Percentiles rank a stretch among this genome's conserved stretches.
These are phyloP conservation scores for Liodrosophila aerea DNA, from an alignment of 2,888 invertebrate species.

Conservation along the genomic window DNA sequence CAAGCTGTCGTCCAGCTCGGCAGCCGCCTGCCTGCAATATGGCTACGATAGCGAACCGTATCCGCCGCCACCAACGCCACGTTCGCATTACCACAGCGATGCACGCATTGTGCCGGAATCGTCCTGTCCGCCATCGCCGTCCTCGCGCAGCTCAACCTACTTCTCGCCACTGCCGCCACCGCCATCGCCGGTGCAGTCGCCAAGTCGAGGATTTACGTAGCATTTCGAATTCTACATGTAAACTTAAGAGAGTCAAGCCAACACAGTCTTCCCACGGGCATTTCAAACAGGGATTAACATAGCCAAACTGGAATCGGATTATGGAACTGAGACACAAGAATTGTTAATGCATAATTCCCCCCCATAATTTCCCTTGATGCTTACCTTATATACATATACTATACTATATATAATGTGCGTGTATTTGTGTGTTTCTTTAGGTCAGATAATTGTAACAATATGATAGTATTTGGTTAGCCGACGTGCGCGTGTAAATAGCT, in stretches of 20 bases:
- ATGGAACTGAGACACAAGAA: background rate
- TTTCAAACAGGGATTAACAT: too few relatives aligned
- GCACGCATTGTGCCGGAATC: slow-evolving; percentile 84
- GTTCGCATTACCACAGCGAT: slow-evolving; percentile 89
- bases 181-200: slow-evolving; percentile 90
- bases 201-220: slow-evolving; percentile 83
- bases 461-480: slow-evolving; percentile 14
- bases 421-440: slow-evolving; percentile 47
- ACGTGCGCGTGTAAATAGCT: slow-evolving; percentile 39
- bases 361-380: slow-evolving; percentile 10
- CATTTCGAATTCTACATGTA: slow-evolving; percentile 82
- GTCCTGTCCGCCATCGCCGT: slow-evolving; percentile 87
- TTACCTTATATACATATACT: background rate
- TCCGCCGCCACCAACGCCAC: slow-evolving; percentile 90
- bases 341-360: slow-evolving; percentile 1
- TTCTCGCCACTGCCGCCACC: slow-evolving; percentile 92
- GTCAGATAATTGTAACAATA: slow-evolving; percentile 52
- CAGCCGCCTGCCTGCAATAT: slow-evolving; percentile 83
- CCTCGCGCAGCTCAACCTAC: slow-evolving; percentile 90
- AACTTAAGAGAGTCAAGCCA: too few relatives aligned
- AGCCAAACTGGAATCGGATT: background rate
- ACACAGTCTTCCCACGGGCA: too few relatives aligned
- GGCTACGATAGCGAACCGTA: slow-evolving; percentile 87
- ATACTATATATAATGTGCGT: slow-evolving; percentile 18
- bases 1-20: slow-evolving; percentile 81